Percentiles rank a stretch among this genome's conserved stretches.
Evolutionary conservation across 1,140 invertebrate species (phyloP).

Genomic region (Apis laboriosa): DNA sequence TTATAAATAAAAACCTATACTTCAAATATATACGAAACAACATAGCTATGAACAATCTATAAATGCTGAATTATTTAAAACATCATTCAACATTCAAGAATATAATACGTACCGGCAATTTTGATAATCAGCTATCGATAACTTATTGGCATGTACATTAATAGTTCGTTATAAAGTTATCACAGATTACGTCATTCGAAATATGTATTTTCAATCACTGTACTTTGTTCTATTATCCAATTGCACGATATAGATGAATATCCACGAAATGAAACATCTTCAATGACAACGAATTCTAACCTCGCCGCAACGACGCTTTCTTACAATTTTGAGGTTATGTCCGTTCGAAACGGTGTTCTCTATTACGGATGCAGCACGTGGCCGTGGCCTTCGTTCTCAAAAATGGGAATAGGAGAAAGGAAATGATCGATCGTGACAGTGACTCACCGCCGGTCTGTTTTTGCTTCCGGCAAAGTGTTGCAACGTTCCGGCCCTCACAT

Average conservation of each 20-base stretch:
- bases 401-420: neutral
- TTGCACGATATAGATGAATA: neutral
- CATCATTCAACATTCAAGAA: too few relatives aligned
- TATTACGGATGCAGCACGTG: conserved; percentile 11
- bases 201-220: neutral
- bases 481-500: conserved; percentile 38
- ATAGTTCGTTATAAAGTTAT: neutral
- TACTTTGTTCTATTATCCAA: neutral
- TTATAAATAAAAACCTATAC: neutral
- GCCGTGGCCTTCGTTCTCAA: neutral
- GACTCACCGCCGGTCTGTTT: conserved; percentile 49
- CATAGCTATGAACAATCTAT: neutral
- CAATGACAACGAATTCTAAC: neutral
- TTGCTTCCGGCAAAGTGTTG: conserved; percentile 29
- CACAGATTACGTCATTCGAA: neutral
- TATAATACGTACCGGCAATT: neutral
- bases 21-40: neutral
- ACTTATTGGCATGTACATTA: neutral
- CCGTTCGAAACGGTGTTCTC: too few relatives aligned
- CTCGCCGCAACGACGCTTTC: neutral
- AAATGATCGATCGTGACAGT: conserved; percentile 3
- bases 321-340: conserved; percentile 41
- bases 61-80: neutral
- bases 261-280: neutral
- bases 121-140: neutral